Base-by-base conservation (phyloP, 2,888 invertebrate species). In the Cerceris ruficornis region DNA sequence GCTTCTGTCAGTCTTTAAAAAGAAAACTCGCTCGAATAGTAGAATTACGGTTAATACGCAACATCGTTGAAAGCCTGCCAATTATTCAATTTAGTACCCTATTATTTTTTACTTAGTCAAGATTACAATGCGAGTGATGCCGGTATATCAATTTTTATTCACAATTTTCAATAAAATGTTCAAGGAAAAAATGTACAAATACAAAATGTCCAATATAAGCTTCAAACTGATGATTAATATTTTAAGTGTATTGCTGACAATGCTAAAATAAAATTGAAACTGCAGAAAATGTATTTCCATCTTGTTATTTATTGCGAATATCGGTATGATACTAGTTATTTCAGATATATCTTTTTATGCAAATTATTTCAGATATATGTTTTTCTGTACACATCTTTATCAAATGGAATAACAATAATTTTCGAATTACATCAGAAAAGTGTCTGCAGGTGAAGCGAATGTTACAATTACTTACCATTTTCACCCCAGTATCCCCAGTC, bases 401-500 rank as follows among this genome's bases (percentile, higher is more conserved):
- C 28, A 28, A 28, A 28, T 28, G 1, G 2, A 28, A 28, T 28
- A 28, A 28, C 28, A 28, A 28, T 28, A 28, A 28, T 28, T 46
- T 46, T 11, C 11, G 46, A 4, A 11, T 11, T 1, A 46, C 9
- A 6, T 46, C 6, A 8, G 6, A 46, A 46, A 8, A 46, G 11
- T 11, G 46, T 46, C 1, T 46, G 9, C 5, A 46, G 1, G 46
- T 46, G 6, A 11, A 46, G 46, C 2, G 2, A 50, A 50, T 13
- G n/a, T 50, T 14, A 46, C 57, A 7, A 58, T 69, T 13, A 61
- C 81, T 86, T 85, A 90, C 90, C 90, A 59, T 85, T 68, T 55
- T 83, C 76, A 7, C 88, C 88, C 82, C 75, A 79, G 62, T 89
- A 90, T n/a, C 80, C 68, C 90, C 90, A 90, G 15, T 85, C 76